Evolutionary conservation across 2,888 invertebrate species (phyloP), one percentile per base, ranked within the genome.

Genomic region (Drepana falcataria): DNA sequence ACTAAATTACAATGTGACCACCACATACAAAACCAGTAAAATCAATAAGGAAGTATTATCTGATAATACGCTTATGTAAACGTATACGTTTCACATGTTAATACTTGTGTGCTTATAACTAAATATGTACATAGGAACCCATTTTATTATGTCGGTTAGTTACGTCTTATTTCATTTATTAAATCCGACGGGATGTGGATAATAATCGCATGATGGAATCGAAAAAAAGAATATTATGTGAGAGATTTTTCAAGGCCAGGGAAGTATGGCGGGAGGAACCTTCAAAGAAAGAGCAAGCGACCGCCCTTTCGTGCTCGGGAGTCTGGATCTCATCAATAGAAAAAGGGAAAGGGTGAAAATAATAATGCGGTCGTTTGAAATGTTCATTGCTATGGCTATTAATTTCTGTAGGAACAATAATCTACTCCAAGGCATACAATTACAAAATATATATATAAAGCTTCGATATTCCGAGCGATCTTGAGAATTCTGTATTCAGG

Each of bases 401-500:
- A 44, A 9, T 9, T 44, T 9, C 0, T 21, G 21, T 21, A 3
- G 44, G 44, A 9, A 44, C 9, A 44, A 44, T 44, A 44, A 44
- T 44, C 44, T 44, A 44, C 33, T 34, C 4, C 48, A 34, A 34
- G 34, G 48, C 7, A 33, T 21, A 48, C 3, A 2, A 48, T 48
- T 48, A 48, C 48, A 48, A 34, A 48, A 9, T 9, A 44, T 21
- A 21, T 21, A 44, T 9, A 44, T 44, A 44, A 4, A 44, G 44
- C 44, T 44, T 44, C 9, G 44, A 44, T 44, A 44, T 44, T 44
- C 9, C 48, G n/a, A 44, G 35, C 53, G 57, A 55, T 61, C 64
- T 70, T 69, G 63, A 66, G 68, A 73, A 79, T 74, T 75, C 69
- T 64, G 73, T 79, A 85, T 85, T 82, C 79, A 73, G 81, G 72